Percentiles rank a stretch among this genome's conserved stretches.
These are phyloP conservation scores for Peromyscus attwateri DNA, from an alignment of 2,797 vertebrate species.

Conservation along the genomic window DNA sequence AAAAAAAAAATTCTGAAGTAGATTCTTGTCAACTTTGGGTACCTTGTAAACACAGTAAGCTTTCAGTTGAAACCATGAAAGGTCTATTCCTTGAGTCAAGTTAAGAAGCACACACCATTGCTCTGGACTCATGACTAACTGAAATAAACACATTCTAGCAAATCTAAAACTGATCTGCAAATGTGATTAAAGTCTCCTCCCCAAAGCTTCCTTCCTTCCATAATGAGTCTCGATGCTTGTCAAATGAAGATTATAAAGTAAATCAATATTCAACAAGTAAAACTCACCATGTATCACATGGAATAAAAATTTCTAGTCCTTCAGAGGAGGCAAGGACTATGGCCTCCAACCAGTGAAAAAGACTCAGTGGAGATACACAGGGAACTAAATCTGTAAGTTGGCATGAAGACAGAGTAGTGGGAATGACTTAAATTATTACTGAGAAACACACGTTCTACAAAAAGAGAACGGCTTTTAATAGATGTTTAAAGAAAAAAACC, in stretches of 20 bases:
- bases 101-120: neutral
- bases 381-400: neutral
- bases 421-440: neutral
- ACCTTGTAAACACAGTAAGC: neutral
- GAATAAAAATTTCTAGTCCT: neutral
- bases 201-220: neutral
- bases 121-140: neutral
- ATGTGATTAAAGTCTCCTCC: neutral
- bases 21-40: neutral
- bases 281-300: no score
- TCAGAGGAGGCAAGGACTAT: neutral
- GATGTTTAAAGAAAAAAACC: neutral
- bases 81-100: neutral
- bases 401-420: neutral
- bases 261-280: neutral
- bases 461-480: neutral
- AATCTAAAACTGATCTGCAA: neutral
- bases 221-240: neutral
- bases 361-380: neutral
- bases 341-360: neutral
- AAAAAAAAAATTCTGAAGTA: neutral
- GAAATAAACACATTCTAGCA: neutral
- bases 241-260: neutral
- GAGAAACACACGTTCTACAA: neutral
- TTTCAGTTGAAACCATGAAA: neutral